phyloP scores from a whole-genome alignment of 2,888 invertebrate genomes.

The Philopedon plagiatum region DNA sequence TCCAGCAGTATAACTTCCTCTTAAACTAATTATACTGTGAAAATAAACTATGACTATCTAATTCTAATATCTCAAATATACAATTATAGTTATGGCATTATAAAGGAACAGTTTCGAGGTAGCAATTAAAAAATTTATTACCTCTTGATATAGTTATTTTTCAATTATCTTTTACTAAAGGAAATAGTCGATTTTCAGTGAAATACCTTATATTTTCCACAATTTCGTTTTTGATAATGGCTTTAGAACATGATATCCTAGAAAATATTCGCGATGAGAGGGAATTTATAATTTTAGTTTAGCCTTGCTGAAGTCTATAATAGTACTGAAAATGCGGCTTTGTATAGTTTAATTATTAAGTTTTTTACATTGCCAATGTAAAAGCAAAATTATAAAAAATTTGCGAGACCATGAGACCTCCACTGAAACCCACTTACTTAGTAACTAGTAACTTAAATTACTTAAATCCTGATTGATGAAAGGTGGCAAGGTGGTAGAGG shows the following conservation, averaged over 20 bases:
- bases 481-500: no score
- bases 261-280: background rate
- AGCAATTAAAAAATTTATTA: background rate
- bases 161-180: background rate
- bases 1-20: background rate
- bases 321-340: background rate
- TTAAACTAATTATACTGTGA: background rate
- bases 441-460: no score
- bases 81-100: background rate
- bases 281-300: background rate
- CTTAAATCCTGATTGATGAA: no score
- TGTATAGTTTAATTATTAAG: no score
- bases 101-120: background rate
- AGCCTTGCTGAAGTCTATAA: background rate
- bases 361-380: no score
- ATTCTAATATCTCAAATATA: background rate
- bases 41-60: background rate
- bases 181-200: background rate
- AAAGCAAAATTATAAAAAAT: no score
- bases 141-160: constrained; percentile 4
- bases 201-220: constrained; percentile 6
- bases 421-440: no score
- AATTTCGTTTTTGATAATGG: constrained; percentile 14
- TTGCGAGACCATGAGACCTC: no score
- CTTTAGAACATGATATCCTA: background rate